Percentiles rank a stretch among this genome's conserved stretches.
Conservation (phyloP, 2,113 vertebrate species). For the Pituophis catenifer region DNA sequence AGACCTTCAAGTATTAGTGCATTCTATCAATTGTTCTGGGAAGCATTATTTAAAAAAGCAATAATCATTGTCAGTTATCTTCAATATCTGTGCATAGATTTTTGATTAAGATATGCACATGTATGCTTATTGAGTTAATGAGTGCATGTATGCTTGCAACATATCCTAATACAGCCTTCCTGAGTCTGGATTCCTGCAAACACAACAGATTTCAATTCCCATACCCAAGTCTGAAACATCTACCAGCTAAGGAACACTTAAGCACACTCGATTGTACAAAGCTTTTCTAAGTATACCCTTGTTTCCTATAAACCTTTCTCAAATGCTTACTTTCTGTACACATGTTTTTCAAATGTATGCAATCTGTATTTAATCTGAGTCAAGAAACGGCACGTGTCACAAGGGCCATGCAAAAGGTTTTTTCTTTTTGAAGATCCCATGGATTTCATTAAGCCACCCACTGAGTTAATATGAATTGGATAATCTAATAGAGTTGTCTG, state of each 20-base stretch:
- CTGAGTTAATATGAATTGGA: neutral
- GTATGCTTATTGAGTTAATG: too few species aligned
- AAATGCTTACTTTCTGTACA: neutral
- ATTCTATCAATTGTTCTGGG: neutral
- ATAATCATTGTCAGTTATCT: neutral
- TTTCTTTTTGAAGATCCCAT: neutral
- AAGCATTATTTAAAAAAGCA: neutral
- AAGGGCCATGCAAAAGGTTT: neutral
- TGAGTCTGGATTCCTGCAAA: neutral
- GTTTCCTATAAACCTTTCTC: neutral
- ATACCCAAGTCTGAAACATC: neutral
- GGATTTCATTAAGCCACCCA: neutral
- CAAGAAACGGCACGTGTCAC: neutral
- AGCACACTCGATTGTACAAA: neutral
- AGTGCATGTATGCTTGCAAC: too few species aligned
- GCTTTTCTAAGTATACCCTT: neutral
- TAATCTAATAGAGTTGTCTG: neutral
- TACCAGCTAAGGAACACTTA: neutral
- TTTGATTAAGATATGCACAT: neutral
- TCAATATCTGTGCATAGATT: neutral
- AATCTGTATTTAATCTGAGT: neutral
- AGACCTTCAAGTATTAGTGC: neutral
- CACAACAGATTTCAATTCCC: neutral
- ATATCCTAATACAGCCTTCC: neutral
- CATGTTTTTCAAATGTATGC: neutral